Evolutionary conservation across 2,113 vertebrate species (phyloP), one percentile per base, ranked within the genome.

Genomic region (Ornithorhynchus anatinus): DNA sequence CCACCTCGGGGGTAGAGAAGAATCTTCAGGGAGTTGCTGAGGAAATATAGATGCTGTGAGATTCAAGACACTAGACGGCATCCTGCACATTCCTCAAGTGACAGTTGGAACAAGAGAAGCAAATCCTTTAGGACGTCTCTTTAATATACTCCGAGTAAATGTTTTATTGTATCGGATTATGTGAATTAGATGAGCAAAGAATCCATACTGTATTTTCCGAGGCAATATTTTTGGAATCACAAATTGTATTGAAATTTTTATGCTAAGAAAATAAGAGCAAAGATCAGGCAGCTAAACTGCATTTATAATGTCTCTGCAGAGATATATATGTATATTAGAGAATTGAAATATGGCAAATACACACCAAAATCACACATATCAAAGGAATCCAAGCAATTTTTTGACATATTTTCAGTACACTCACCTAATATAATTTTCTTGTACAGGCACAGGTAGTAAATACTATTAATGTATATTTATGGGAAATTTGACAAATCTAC

Each of bases 351-450:
- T 75, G 77, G 78, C 83, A 81, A 84, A 81, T 72, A 54, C 72
- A 75, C 83, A 77, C 75, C 47, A 56, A 75, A 84, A 88, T 81
- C 63, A 80, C 67, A 78, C 83, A 69, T 60, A 77, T 79, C 81
- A 85, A 85, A 85, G 78, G 85, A 81, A 88, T 85, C 83, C 86
- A 88, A 88, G 85, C 85, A 84, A 82, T 80, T 88, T 88, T 42
- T 88, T 85, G 86, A 88, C 86, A 88, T 81, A 85, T 84, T 88
- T 85, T 85, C 86, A 84, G 80, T 75, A 82, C 80, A 84, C 84
- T 88, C 83, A 85, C 86, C 86, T 84, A 85, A 84, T 85, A 88
- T 83, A 85, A 88, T 88, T 88, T 88, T 88, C 86, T 88, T 84
- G 85, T 85, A 88, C 85, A 84, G 86, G 86, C 86, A 85, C 78